Evolutionary conservation across 1,140 invertebrate species (phyloP).

Genomic region (Drosophila virilis): DNA sequence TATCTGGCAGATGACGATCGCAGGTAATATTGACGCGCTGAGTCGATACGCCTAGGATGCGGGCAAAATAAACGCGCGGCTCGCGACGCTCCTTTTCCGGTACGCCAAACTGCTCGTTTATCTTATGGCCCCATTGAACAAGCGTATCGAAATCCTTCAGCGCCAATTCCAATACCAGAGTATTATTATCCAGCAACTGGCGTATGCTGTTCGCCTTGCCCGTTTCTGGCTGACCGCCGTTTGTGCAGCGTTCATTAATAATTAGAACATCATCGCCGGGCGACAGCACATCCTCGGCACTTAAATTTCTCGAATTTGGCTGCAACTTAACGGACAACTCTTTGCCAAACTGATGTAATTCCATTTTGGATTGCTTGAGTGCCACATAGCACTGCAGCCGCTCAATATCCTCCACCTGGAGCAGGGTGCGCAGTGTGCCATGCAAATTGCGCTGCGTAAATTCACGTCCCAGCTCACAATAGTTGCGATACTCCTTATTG

Average conservation of each 20-base stretch:
- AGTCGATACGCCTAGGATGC: constrained; percentile 59
- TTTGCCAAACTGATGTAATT: constrained; percentile 65
- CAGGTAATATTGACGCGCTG: constrained; percentile 71
- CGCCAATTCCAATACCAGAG: constrained; percentile 55
- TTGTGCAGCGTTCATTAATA: constrained; percentile 46
- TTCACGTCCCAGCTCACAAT: constrained; percentile 44
- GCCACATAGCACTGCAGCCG: constrained; percentile 56
- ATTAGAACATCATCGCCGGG: constrained; percentile 71
- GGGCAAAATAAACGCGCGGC: constrained; percentile 63
- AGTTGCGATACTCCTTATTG: constrained; percentile 60
- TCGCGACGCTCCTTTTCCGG: constrained; percentile 50
- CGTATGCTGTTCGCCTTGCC: constrained; percentile 35
- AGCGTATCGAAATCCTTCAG: constrained; percentile 66
- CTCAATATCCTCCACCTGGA: constrained; percentile 76
- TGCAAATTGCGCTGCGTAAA: constrained; percentile 51
- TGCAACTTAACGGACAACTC: constrained; percentile 68
- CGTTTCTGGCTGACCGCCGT: not conserved
- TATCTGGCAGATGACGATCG: constrained; percentile 59
- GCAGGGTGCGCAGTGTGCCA: constrained; percentile 53
- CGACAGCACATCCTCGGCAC: constrained; percentile 64
- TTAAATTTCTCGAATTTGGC: constrained; percentile 20
- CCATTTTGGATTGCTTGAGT: constrained; percentile 63
- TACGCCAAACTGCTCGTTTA: constrained; percentile 50
- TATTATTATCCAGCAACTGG: constrained; percentile 52
- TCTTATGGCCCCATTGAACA: constrained; percentile 44